Evolutionary conservation across 2,113 vertebrate genomes (phyloP), one percentile per base, ranked within the genome.

Genomic region (Sinocyclocheilus rhinocerous): DNA sequence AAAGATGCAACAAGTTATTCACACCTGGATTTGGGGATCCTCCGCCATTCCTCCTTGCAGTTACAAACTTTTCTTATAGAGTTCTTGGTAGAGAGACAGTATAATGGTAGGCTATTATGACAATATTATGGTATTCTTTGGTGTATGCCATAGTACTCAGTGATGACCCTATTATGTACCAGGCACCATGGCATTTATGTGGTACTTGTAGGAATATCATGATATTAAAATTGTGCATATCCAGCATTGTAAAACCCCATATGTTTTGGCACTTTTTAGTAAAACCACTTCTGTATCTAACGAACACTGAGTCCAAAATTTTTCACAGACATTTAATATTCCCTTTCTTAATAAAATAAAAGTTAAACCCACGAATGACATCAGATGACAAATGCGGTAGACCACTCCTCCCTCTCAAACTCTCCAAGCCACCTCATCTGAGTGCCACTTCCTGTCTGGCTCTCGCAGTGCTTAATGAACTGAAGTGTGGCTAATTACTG

Each of bases 401-500:
- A 83, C 26, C 45, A 78, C 63, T 61, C 59, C 20, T 36, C 39
- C 18, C 79, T 36, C 70, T 20, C 39, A n/a, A 26, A 20, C 69
- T 29, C 85, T n/a, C 36, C 18, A 48, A 50, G 26, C 18, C 18
- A 3, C 33, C 39, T 33, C 39, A 83, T 55, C 67, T 15, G 67
- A 87, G 48, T 73, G 63, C n/a, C 85, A 83, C 84, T 52, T 83
- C 81, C 81, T 82, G 72, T 84, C 84, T 85, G 77, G 76, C 75
- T 42, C 89, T 65, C 83, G 80, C 88, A 88, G 91, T 92, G 92
- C 91, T 89, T 93, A 94, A 93, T 92, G 93, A 94, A 93, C 89
- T 93, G 93, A 91, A 91, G 92, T 94, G 92, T 88, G 86, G 92
- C 92, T 95, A 95, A 95, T 96, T 95, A 95, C 92, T 91, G 92